Evolutionary conservation across 2,888 invertebrate genomes (phyloP).

Genomic region (Cephus pulcher): DNA sequence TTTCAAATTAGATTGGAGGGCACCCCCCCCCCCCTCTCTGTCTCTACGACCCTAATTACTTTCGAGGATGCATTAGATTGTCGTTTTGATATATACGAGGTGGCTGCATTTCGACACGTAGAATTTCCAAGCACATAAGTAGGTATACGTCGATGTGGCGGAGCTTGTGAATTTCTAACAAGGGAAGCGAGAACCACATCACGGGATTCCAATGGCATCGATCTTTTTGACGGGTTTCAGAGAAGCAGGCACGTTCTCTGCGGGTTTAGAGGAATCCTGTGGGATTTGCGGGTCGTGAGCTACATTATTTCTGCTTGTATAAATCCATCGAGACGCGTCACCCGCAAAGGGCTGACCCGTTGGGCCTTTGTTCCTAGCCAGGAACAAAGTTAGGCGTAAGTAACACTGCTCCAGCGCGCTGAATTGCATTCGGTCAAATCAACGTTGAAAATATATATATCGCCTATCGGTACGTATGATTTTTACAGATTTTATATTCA

Average conservation of each 20-base stretch:
- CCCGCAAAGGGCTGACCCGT: not conserved
- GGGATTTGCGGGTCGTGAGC: not conserved
- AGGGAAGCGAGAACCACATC: not conserved
- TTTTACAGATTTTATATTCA: not conserved
- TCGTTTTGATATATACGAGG: not conserved
- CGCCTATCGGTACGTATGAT: not conserved
- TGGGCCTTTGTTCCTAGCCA: not conserved
- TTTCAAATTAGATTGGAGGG: not conserved
- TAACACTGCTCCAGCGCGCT: not conserved
- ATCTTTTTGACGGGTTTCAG: not conserved
- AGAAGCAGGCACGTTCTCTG: not conserved
- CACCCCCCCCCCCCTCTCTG: not conserved
- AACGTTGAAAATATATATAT: not conserved
- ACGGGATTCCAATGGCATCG: slow-evolving; percentile 15
- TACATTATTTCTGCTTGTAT: slow-evolving; percentile 4
- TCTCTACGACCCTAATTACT: not conserved
- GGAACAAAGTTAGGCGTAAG: not conserved
- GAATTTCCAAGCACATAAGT: not conserved
- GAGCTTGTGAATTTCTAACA: not conserved
- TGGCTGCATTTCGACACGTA: not conserved
- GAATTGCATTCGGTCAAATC: not conserved
- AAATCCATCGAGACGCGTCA: not conserved
- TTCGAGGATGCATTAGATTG: not conserved
- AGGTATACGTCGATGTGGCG: not conserved
- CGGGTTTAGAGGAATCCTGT: not conserved